phyloP scores from a whole-genome alignment of 2,797 vertebrate species.

The Sebastes oblongus region DNA sequence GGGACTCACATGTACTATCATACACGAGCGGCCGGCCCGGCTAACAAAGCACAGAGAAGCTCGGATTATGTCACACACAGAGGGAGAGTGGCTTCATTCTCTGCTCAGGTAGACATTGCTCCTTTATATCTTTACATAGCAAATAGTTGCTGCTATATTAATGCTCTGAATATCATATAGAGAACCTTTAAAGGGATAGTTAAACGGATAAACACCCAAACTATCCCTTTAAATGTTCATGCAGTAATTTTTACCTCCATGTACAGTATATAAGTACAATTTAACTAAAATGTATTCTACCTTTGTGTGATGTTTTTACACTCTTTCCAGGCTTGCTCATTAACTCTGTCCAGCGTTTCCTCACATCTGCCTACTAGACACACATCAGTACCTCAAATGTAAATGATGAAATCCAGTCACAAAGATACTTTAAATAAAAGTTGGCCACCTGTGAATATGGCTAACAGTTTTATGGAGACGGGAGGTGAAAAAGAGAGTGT shows the following conservation, averaged over 20 bases:
- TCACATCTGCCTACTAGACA: not conserved
- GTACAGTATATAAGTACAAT: not conserved
- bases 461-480: slow-evolving; percentile 16
- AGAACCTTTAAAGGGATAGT: no score
- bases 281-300: not conserved
- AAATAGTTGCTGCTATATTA: not conserved
- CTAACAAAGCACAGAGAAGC: not conserved
- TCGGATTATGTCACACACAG: not conserved
- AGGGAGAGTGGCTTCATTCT: not conserved
- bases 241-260: not conserved
- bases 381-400: not conserved
- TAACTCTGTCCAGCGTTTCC: not conserved
- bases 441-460: slow-evolving; percentile 27
- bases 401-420: not conserved
- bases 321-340: not conserved
- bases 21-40: accelerated
- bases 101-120: not conserved
- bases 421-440: not conserved
- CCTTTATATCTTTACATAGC: not conserved
- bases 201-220: no score
- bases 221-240: no score
- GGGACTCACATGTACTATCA: not conserved
- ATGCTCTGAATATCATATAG: no score
- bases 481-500: slow-evolving; percentile 1
- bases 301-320: not conserved